Conservation (phyloP, 2,113 vertebrate species). For the Brachionichthys hirsutus region DNA sequence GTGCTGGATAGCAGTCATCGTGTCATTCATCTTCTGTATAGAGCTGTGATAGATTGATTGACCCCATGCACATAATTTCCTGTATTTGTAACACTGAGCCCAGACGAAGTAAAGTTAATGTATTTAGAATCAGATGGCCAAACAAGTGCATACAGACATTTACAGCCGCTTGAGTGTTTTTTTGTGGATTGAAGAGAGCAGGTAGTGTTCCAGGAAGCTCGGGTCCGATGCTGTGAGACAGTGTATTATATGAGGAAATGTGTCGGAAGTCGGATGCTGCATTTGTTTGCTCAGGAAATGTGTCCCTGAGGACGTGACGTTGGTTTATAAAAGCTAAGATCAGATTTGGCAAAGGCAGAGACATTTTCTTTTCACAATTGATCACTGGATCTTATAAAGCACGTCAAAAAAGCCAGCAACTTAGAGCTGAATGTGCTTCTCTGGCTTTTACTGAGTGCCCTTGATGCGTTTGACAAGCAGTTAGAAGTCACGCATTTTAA, state of each 20-base stretch:
- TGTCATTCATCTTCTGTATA: constrained; percentile 31
- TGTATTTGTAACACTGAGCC: constrained; percentile 25
- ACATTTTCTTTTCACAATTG: constrained; percentile 3
- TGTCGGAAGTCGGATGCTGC: too few relatives aligned
- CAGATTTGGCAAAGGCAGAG: neutral
- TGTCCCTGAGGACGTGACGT: too few relatives aligned
- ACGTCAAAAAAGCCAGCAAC: constrained; percentile 31
- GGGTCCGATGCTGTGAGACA: constrained; percentile 26
- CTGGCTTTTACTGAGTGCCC: constrained; percentile 55
- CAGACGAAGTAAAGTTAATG: constrained; percentile 17
- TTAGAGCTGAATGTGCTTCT: constrained; percentile 50
- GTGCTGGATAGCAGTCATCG: constrained; percentile 25
- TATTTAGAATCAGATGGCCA: constrained; percentile 48
- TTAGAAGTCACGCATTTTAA: constrained; percentile 52
- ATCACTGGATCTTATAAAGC: neutral
- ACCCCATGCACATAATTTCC: constrained; percentile 19
- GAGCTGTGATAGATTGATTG: constrained; percentile 39
- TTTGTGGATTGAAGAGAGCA: constrained; percentile 40
- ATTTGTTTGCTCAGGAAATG: too few relatives aligned
- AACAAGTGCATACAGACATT: constrained; percentile 43
- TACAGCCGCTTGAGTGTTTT: constrained; percentile 52
- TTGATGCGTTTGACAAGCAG: constrained; percentile 54
- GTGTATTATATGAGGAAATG: constrained; percentile 21
- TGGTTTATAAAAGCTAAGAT: too few relatives aligned
- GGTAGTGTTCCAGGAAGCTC: constrained; percentile 26